Conservation (phyloP, 2,797 vertebrate genomes). For the Chromis chromis region DNA sequence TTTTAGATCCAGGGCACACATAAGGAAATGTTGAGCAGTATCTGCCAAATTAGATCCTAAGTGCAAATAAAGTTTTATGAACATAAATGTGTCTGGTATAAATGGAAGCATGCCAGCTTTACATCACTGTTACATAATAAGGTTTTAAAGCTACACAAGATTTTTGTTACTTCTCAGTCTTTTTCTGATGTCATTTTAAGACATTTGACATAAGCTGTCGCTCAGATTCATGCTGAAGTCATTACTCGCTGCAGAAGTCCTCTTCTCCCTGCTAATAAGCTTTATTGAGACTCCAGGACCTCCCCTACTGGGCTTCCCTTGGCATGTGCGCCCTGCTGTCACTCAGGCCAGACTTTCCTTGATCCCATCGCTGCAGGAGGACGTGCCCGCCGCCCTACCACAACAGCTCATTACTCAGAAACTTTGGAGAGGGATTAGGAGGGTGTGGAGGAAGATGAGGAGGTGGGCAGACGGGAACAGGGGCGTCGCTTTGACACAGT, state of each 20-base stretch:
- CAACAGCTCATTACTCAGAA: constrained; percentile 83
- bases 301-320: constrained; percentile 73
- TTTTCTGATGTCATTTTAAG: constrained; percentile 15
- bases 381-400: constrained; percentile 67
- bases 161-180: background rate
- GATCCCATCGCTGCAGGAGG: constrained; percentile 76
- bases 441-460: constrained; percentile 67
- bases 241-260: constrained; percentile 52
- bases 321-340: constrained; percentile 79
- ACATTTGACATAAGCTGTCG: constrained; percentile 41
- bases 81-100: constrained; percentile 20
- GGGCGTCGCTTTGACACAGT: constrained; percentile 72
- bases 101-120: constrained; percentile 13
- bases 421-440: constrained; percentile 73
- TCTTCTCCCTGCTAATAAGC: constrained; percentile 76
- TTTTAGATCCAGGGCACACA: constrained; percentile 19
- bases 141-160: constrained; percentile 8
- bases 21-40: constrained; percentile 25
- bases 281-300: constrained; percentile 76
- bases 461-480: constrained; percentile 68
- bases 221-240: constrained; percentile 52
- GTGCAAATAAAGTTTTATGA: constrained; percentile 34
- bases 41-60: constrained; percentile 40
- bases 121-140: constrained; percentile 1
- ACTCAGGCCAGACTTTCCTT: constrained; percentile 76